Conservation (phyloP, 2,888 invertebrate genomes). For the Anthophora plumipes region DNA sequence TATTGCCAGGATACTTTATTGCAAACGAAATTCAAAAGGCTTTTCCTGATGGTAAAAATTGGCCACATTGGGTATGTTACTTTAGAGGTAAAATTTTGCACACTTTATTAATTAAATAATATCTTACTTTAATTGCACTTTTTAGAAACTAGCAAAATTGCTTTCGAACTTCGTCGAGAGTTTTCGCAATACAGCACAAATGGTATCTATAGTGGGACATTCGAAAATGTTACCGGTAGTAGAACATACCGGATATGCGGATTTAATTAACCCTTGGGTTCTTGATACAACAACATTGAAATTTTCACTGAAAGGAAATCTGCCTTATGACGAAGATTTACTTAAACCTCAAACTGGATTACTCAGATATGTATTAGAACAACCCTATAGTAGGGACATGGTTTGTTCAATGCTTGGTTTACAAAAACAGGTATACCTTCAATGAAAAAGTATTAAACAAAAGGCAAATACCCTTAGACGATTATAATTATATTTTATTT, state of each 20-base stretch:
- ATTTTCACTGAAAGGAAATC: constrained; percentile 89
- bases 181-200: constrained; percentile 96
- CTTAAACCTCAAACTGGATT: constrained; percentile 95
- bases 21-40: constrained; percentile 97
- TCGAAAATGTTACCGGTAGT: constrained; percentile 97
- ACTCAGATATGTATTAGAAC: constrained; percentile 95
- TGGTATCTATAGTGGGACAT: constrained; percentile 97
- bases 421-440: constrained; percentile 91
- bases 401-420: constrained; percentile 97
- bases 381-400: constrained; percentile 98
- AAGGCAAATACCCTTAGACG: not conserved
- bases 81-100: not conserved
- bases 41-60: constrained; percentile 91
- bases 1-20: constrained; percentile 97
- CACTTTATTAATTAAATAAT: not conserved
- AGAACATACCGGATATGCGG: constrained; percentile 96
- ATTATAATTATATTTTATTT: constrained; percentile 20
- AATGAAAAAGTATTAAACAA: not conserved
- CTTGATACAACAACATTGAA: constrained; percentile 93
- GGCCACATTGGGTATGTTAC: constrained; percentile 94
- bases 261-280: constrained; percentile 96
- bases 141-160: constrained; percentile 92
- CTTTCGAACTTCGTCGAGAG: constrained; percentile 96
- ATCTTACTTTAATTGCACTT: constrained; percentile 63
- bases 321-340: constrained; percentile 95